phyloP scores from a whole-genome alignment of 1,140 invertebrate genomes.

The Drosophila funebris region DNA sequence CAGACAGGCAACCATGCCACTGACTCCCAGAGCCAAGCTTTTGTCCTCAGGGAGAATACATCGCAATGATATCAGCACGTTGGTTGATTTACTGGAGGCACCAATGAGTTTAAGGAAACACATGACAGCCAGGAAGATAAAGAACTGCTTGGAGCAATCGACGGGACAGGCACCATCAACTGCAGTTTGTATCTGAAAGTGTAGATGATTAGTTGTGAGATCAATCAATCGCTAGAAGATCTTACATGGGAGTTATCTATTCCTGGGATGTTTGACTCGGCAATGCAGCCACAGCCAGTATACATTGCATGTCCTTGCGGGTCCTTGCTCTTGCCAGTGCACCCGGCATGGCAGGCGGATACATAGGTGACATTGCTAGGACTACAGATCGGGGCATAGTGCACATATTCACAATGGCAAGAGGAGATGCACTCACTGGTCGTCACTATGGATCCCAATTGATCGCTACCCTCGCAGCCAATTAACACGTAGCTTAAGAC shows the following conservation, averaged over 20 bases:
- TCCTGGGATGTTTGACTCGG: not conserved
- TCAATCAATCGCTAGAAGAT: too few relatives aligned
- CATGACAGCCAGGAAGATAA: constrained; percentile 87
- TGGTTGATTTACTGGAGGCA: constrained; percentile 87
- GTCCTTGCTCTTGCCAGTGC: constrained; percentile 74
- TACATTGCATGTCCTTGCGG: constrained; percentile 74
- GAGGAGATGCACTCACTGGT: constrained; percentile 85
- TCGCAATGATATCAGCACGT: constrained; percentile 87
- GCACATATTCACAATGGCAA: constrained; percentile 88
- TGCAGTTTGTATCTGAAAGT: constrained; percentile 30
- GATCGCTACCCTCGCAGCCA: constrained; percentile 86
- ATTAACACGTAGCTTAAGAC: constrained; percentile 88
- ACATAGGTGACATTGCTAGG: constrained; percentile 86
- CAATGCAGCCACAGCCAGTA: constrained; percentile 48
- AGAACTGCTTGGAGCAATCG: constrained; percentile 87
- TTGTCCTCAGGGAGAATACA: constrained; percentile 89
- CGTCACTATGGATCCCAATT: constrained; percentile 38
- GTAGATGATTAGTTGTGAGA: too few relatives aligned
- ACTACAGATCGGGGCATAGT: constrained; percentile 88
- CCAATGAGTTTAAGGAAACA: constrained; percentile 88
- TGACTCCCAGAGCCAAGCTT: constrained; percentile 87
- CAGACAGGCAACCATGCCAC: constrained; percentile 87
- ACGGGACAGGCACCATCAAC: constrained; percentile 86
- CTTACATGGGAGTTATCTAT: not conserved
- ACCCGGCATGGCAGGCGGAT: constrained; percentile 90